phyloP scores from a whole-genome alignment of 2,888 invertebrate genomes.

The Limnephilus rhombicus region DNA sequence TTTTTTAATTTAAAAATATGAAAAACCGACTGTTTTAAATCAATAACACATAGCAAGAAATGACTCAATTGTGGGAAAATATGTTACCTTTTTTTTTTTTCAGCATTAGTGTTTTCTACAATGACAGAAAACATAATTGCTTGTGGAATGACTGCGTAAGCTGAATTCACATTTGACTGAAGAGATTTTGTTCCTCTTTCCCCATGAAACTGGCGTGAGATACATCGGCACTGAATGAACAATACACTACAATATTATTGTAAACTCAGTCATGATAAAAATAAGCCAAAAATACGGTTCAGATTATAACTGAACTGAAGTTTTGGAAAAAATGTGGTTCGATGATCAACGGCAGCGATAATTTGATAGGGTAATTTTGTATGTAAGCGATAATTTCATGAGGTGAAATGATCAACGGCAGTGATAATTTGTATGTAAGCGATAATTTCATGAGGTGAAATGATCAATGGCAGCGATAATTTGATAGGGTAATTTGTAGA shows the following conservation, averaged over 20 bases:
- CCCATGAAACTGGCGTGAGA: not conserved
- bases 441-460: too few relatives aligned
- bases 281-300: not conserved
- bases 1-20: not conserved
- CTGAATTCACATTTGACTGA: slow-evolving; percentile 52
- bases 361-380: too few relatives aligned
- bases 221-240: not conserved
- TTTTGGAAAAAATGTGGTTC: not conserved
- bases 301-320: not conserved
- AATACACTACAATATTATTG: slow-evolving; percentile 69
- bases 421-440: not conserved
- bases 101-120: slow-evolving; percentile 48
- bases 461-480: too few relatives aligned
- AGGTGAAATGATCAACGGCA: not conserved
- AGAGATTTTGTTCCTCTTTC: slow-evolving; percentile 45
- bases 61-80: not conserved
- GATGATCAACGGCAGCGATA: not conserved
- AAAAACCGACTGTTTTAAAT: not conserved
- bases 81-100: not conserved
- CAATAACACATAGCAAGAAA: not conserved
- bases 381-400: too few relatives aligned
- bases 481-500: too few relatives aligned
- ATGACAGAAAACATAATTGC: slow-evolving; percentile 59
- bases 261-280: slow-evolving; percentile 71
- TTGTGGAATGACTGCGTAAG: slow-evolving; percentile 44